Evolutionary conservation across 1,140 invertebrate genomes (phyloP), one percentile per base, ranked within the genome.

Genomic region (Helicoverpa armigera): DNA sequence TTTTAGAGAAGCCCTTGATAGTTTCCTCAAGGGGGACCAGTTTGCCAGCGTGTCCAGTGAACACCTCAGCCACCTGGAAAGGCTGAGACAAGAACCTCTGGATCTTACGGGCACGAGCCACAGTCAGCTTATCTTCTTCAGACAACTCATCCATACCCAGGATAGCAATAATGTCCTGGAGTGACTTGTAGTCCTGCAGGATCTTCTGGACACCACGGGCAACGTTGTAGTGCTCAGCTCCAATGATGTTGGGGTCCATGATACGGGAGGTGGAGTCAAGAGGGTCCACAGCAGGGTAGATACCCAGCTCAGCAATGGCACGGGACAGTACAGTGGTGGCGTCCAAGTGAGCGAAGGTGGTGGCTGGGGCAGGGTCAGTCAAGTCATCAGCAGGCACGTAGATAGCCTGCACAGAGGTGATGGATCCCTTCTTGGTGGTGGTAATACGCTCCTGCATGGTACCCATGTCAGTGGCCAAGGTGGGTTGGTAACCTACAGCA

Each of bases 391-490:
- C 99, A 79, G 99, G 99, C 88, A 99, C 99, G 91, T 99, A 99
- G 88, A 99, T 99, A 88, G 99, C 99, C 95, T 99, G 98, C 88
- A 99, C 99, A 79, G 99, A 99, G 77, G 98, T 99, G 92, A 99
- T 99, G 82, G 99, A 99, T 90, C 99, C 99, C 94, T 99, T 99
- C 95, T 98, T 99, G 82, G 99, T 99, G 82, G 99, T 99, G 65
- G 99, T 99, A 96, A 99, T 99, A 96, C 99, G 96, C 96, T 99
- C 99, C 96, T 99, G 99, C 99, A 99, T 99, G 94, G 98, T 98
- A 98, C 99, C 99, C 99, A 99, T 99, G 95, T 99, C 99, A 95
- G 99, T 99, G 88, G 99, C 99, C 95, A 99, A 95, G 43, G 99
- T 99, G 81, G 99, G 99, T 93, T 99, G 99, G 94, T 99, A 99